phyloP scores from a whole-genome alignment of 2,888 invertebrate species.

The Rhorus exstirpatorius region DNA sequence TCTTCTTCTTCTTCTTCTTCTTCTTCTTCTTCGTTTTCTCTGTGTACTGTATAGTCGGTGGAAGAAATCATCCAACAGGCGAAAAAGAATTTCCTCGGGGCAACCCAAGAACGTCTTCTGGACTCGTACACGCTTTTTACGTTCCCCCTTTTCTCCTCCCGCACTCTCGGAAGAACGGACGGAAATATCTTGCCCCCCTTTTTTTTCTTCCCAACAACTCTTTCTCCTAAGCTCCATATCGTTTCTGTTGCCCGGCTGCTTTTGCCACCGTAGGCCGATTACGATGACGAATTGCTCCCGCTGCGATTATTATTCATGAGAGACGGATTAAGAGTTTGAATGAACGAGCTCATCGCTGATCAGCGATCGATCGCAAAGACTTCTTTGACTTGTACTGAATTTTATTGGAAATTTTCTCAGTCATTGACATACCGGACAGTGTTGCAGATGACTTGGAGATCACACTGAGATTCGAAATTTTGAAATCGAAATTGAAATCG shows the following conservation, averaged over 20 bases:
- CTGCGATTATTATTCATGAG: conserved; percentile 22
- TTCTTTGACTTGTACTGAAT: background rate
- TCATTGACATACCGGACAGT: conserved; percentile 10
- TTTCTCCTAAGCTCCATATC: conserved; percentile 51
- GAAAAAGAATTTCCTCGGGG: conserved; percentile 63
- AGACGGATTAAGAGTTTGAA: conserved; percentile 24
- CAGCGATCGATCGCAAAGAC: background rate
- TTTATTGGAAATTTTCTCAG: background rate
- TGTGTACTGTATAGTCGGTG: conserved; percentile 10
- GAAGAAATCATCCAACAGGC: conserved; percentile 33
- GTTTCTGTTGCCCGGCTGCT: conserved; percentile 21
- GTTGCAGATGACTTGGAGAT: background rate
- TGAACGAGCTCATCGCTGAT: conserved; percentile 29
- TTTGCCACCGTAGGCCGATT: too few species aligned
- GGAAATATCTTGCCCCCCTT: conserved; percentile 64
- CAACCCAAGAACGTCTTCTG: conserved; percentile 38
- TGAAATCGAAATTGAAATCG: background rate
- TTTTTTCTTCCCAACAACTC: background rate
- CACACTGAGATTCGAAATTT: background rate
- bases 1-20: conserved; percentile 42
- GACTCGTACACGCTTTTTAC: conserved; percentile 43
- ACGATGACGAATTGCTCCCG: background rate
- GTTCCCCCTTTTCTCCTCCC: conserved; percentile 47
- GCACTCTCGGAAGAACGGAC: conserved; percentile 61
- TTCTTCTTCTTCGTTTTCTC: conserved; percentile 27